phyloP scores from a whole-genome alignment of 2,113 vertebrate species.

The Budorcas taxicolor region DNA sequence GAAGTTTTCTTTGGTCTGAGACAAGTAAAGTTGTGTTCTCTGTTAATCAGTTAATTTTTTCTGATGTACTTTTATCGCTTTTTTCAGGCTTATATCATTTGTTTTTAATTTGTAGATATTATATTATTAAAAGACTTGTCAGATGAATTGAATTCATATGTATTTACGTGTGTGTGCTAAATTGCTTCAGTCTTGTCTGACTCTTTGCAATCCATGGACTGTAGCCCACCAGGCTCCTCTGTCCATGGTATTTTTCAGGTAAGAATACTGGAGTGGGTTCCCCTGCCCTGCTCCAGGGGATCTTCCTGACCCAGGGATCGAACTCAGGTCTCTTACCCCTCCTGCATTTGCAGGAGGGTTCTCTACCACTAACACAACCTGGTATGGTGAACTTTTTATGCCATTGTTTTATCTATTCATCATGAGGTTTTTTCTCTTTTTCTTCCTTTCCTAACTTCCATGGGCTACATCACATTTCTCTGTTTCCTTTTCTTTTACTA shows the following conservation, averaged over 20 bases:
- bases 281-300: background rate
- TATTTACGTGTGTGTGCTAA: background rate
- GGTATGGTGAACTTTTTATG: background rate
- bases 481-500: background rate
- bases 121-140: background rate
- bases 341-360: background rate
- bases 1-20: background rate
- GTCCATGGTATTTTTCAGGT: background rate
- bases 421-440: background rate
- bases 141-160: background rate
- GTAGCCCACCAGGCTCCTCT: background rate
- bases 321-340: background rate
- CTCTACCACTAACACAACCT: background rate
- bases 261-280: background rate
- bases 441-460: background rate
- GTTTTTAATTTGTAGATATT: background rate
- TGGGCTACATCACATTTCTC: background rate
- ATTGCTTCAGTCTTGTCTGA: background rate
- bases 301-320: background rate
- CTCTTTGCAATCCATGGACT: background rate
- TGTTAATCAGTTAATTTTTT: background rate
- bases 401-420: background rate
- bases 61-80: background rate
- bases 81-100: background rate
- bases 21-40: background rate